Conservation (phyloP, 2,113 vertebrate species). For the Aleadryas rufinucha region DNA sequence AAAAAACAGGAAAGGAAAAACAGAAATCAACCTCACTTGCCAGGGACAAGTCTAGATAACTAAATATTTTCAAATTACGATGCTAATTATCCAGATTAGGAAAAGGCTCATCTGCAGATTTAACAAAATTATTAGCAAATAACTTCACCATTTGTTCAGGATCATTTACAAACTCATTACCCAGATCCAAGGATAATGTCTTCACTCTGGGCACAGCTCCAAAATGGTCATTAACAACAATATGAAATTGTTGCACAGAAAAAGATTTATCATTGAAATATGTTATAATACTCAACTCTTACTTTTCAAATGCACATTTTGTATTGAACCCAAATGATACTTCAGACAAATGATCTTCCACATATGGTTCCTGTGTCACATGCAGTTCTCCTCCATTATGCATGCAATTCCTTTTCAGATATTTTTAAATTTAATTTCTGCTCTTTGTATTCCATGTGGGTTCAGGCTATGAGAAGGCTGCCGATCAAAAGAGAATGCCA, state of each 20-base stretch:
- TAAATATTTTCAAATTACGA: neutral
- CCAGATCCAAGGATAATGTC: constrained; percentile 33
- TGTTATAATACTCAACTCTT: constrained; percentile 27
- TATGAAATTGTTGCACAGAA: constrained; percentile 20
- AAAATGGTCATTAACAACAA: constrained; percentile 59
- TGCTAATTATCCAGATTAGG: neutral
- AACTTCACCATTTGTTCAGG: constrained; percentile 39
- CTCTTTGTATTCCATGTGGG: neutral
- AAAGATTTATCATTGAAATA: constrained; percentile 44
- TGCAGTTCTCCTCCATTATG: neutral
- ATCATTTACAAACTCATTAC: constrained; percentile 45
- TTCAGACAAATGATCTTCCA: constrained; percentile 21
- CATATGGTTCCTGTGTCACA: neutral
- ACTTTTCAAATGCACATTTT: constrained; percentile 39
- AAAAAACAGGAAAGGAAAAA: neutral
- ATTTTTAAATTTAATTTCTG: neutral
- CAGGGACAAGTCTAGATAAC: neutral
- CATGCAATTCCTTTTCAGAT: neutral
- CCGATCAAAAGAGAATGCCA: neutral
- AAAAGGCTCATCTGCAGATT: neutral
- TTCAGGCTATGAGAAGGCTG: neutral
- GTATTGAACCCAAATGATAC: constrained; percentile 19
- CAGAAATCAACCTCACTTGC: neutral
- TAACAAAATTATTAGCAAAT: constrained; percentile 38
- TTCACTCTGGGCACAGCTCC: constrained; percentile 19